Evolutionary conservation across 2,113 vertebrate species (phyloP).

Genomic region (Misgurnus mizolepis): DNA sequence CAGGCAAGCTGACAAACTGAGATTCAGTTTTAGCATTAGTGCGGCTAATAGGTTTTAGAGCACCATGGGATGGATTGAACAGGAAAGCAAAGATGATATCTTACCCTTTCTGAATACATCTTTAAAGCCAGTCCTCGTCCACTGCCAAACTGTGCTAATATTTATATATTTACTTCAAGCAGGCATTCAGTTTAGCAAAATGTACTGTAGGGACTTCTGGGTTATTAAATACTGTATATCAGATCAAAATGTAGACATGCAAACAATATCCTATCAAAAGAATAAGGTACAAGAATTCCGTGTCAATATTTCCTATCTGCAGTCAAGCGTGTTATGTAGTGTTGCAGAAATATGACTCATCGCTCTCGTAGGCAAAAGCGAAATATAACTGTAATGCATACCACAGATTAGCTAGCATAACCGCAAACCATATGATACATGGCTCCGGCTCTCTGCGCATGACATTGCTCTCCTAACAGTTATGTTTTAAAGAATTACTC

Average conservation of each 20-base stretch:
- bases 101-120: not conserved
- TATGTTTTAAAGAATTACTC: not conserved
- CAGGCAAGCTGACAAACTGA: not conserved
- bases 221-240: not conserved
- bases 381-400: not conserved
- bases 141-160: not conserved
- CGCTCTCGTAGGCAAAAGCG: not conserved
- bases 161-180: slow-evolving; percentile 6
- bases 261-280: not conserved
- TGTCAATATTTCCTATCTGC: not conserved
- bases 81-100: not conserved
- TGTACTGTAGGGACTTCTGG: not conserved
- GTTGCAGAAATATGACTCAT: not conserved
- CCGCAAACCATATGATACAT: slow-evolving; percentile 9
- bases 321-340: not conserved
- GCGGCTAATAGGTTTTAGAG: not conserved
- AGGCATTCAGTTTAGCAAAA: not conserved
- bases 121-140: slow-evolving; percentile 17
- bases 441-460: slow-evolving; percentile 21
- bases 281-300: not conserved
- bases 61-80: not conserved
- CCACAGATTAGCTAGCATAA: not conserved
- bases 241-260: not conserved
- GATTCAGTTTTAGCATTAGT: not conserved
- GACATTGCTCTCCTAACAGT: slow-evolving; percentile 4